A percentile compares a stretch with the other conserved stretches of the same genome.
phyloP scores from a whole-genome alignment of 2,888 invertebrate genomes.

The Aricia artaxerxes region DNA sequence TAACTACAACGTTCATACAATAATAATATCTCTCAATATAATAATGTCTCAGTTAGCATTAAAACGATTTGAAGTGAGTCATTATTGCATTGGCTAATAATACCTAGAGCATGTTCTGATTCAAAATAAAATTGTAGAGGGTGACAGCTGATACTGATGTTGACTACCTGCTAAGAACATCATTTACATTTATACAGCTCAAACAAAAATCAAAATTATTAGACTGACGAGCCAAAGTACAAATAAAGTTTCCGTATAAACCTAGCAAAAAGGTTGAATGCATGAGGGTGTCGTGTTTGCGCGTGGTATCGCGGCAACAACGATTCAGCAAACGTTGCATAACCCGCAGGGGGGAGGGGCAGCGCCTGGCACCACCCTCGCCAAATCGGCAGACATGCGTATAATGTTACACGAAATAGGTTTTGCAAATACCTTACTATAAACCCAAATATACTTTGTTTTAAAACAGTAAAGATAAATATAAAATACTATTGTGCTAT shows the following conservation, averaged over 20 bases:
- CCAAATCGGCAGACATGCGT: conserved; percentile 16
- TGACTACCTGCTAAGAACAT: no score
- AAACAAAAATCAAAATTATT: no score
- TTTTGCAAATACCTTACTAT: neutral
- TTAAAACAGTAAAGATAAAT: no score
- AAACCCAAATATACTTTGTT: neutral
- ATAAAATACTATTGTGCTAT: neutral
- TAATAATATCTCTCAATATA: no score
- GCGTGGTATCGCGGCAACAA: conserved; percentile 34
- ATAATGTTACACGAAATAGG: neutral
- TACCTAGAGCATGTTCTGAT: no score
- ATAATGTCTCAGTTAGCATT: no score
- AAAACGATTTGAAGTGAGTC: no score
- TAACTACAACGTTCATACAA: no score
- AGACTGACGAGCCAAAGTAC: neutral
- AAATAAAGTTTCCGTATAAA: neutral
- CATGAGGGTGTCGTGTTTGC: neutral
- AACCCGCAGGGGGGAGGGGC: conserved; percentile 46
- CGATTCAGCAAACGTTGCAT: conserved; percentile 48
- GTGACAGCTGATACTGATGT: no score
- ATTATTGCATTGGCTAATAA: no score
- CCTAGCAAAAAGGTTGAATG: neutral
- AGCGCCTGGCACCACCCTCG: conserved; percentile 54
- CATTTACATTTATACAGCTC: no score
- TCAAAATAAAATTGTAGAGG: no score